Conservation (phyloP, 2,888 invertebrate genomes). For the Drosophila putrida region DNA sequence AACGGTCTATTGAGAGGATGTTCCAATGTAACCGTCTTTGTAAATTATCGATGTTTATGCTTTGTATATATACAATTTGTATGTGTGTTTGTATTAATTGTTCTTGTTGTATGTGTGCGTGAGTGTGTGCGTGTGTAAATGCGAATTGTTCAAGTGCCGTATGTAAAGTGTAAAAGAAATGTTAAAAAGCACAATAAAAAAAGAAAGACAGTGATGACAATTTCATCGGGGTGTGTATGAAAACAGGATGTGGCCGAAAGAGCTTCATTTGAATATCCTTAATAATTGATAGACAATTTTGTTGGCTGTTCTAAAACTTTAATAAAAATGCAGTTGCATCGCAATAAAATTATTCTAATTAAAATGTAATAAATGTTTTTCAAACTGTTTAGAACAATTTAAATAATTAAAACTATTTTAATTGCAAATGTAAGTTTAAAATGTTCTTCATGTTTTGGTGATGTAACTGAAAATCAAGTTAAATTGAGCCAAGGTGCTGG, state of each 20-base stretch:
- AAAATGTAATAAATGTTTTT: conserved; percentile 6
- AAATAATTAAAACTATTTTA: conserved; percentile 4
- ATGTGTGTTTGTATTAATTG: conserved; percentile 29
- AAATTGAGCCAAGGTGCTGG: conserved; percentile 26
- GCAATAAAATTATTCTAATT: background rate
- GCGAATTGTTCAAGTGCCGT: conserved; percentile 28
- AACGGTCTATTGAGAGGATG: conserved; percentile 57
- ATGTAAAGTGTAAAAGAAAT: conserved; percentile 37
- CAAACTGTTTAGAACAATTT: conserved; percentile 1
- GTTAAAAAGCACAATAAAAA: conserved; percentile 45
- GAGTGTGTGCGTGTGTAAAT: conserved; percentile 29
- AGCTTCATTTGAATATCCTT: conserved; percentile 2
- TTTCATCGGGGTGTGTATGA: background rate
- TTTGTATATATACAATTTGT: conserved; percentile 50
- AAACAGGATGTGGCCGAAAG: conserved; percentile 1
- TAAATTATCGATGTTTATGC: conserved; percentile 40
- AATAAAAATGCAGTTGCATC: background rate
- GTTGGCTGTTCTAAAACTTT: background rate
- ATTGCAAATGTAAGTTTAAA: conserved; percentile 6
- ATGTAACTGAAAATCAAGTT: conserved; percentile 11
- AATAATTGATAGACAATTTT: background rate
- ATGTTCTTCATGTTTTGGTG: conserved; percentile 3
- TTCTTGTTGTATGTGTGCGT: conserved; percentile 28
- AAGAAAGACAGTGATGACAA: conserved; percentile 22
- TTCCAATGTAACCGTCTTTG: conserved; percentile 16